Base-by-base conservation (phyloP, 2,113 vertebrate species). In the Sphaerodactylus townsendi region DNA sequence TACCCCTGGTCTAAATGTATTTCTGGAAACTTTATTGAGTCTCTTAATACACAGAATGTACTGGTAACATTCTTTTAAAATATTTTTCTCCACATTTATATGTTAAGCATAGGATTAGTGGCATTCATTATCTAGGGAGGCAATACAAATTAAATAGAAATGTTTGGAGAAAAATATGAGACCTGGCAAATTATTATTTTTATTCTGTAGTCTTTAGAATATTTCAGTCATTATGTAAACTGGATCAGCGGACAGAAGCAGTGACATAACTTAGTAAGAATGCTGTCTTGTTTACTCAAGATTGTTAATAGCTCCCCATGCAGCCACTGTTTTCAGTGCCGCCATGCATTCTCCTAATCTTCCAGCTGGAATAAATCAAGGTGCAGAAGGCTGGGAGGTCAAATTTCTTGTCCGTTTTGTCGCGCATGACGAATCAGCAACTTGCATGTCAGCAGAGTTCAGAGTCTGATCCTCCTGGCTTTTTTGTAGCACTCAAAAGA, bases 261-360 rank as follows among this genome's bases (percentile, higher is more conserved):
- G 84, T 92, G 65, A 90, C 82, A 91, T 48, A 85, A 85, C 79
- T 89, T 13, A 59, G 82, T 88, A n/a, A 82, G 91, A 92, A 82
- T 37, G 79, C 92, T 89, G 79, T 84, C 81, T 59, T 89, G 90
- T 94, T 95, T 95, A 89, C 81, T 92, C 69, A 87, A 90, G 90
- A 91, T 82, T 85, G 84, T 65, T n/a, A n/a, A 81, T 66, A 81
- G 72, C 30, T 92, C 15, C n/a, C 0, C 35, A 77, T 84, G 85
- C 90, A 91, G 88, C 88, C 91, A 72, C 6, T 93, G 87, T 91
- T 91, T 87, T 88, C 90, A 90, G 79, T 90, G 90, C 93, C 65
- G 77, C 92, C 87, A 92, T 90, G 78, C 86, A 90, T 95, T 91
- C 89, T 91, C 90, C 90, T 90, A 30, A 90, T 92, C 95, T 94